Percentiles rank a stretch among this genome's conserved stretches.
Evolutionary conservation across 2,888 invertebrate genomes (phyloP).

Genomic region (Fragum whitleyi): DNA sequence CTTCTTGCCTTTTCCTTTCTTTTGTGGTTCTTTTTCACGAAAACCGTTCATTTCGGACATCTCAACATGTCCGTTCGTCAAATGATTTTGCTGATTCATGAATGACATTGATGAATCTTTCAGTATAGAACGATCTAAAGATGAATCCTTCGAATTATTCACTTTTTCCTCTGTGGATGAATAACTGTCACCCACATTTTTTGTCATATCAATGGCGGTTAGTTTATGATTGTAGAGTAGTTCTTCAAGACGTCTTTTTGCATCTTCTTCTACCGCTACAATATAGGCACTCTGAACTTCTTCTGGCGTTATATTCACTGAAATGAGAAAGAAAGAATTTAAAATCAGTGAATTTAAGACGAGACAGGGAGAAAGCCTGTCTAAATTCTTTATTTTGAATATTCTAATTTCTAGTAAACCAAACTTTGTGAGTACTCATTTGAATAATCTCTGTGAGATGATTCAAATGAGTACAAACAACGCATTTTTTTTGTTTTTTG

Average conservation of each 20-base stretch:
- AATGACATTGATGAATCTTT: conserved; percentile 64
- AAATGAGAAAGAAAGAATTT: conserved; percentile 46
- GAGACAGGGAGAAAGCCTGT: too few relatives aligned
- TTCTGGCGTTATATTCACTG: conserved; percentile 68
- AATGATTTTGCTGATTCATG: conserved; percentile 58
- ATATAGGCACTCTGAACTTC: conserved; percentile 97
- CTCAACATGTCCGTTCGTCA: conserved; percentile 70
- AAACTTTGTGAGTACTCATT: too few relatives aligned
- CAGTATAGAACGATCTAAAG: conserved; percentile 58
- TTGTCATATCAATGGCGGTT: conserved; percentile 96
- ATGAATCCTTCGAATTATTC: conserved; percentile 47
- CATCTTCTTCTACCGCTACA: conserved; percentile 98
- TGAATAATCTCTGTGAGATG: too few relatives aligned
- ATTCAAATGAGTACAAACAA: too few relatives aligned
- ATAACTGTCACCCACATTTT: conserved; percentile 87
- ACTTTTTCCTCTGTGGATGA: conserved; percentile 42
- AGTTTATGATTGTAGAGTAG: conserved; percentile 96
- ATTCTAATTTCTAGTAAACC: too few relatives aligned
- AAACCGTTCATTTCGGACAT: conserved; percentile 71
- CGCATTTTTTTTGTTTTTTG: too few relatives aligned
- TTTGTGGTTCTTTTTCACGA: conserved; percentile 63
- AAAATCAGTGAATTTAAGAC: not conserved
- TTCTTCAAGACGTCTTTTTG: conserved; percentile 94
- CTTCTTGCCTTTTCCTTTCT: conserved; percentile 68
- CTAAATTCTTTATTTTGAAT: too few relatives aligned